Percentiles rank a stretch among this genome's conserved stretches.
phyloP scores from a whole-genome alignment of 2,113 vertebrate species.

The Sterna hirundo region DNA sequence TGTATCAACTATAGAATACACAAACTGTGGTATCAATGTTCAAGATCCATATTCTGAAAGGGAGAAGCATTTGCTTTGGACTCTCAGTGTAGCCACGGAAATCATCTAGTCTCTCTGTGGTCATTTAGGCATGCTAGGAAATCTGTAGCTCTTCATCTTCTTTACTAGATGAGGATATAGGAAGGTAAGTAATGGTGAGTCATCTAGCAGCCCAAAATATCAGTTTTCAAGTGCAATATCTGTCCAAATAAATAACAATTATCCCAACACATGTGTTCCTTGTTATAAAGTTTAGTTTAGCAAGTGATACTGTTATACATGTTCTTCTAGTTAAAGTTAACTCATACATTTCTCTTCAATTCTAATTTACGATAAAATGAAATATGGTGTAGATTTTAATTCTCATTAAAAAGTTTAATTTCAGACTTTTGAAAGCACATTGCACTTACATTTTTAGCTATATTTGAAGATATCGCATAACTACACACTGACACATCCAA shows the following conservation, averaged over 20 bases:
- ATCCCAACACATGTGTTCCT: not conserved
- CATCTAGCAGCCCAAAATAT: not conserved
- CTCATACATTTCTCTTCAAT: not conserved
- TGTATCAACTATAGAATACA: not conserved
- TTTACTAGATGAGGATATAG: not conserved
- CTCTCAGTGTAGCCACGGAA: not conserved
- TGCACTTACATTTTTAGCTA: not conserved
- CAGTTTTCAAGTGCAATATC: not conserved
- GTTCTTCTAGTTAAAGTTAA: not conserved
- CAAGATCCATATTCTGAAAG: not conserved
- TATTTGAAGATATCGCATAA: not conserved
- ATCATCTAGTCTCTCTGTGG: not conserved
- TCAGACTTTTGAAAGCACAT: not conserved
- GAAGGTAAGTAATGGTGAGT: not conserved
- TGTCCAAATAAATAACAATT: not conserved
- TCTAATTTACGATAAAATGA: not conserved
- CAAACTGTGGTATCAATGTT: not conserved
- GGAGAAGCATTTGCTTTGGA: not conserved
- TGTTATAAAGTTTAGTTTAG: not conserved
- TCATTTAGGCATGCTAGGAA: not conserved
- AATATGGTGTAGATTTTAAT: not conserved
- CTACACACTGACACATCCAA: not conserved
- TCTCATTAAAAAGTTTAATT: not conserved
- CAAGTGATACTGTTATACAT: not conserved
- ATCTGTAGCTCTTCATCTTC: not conserved